phyloP scores from a whole-genome alignment of 1,140 invertebrate species.

The Eupeodes corollae region DNA sequence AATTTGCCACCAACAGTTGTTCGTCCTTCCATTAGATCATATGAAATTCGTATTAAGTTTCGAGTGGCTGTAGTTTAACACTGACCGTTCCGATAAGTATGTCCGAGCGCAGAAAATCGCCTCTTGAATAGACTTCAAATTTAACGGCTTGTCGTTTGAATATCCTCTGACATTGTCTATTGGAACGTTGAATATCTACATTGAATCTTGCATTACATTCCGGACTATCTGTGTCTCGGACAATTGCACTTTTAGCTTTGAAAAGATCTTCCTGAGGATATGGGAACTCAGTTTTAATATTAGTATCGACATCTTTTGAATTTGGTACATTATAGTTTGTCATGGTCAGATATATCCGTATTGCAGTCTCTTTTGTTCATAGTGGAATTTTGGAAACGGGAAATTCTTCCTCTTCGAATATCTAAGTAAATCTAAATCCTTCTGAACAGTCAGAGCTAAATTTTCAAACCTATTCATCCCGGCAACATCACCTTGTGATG shows the following conservation, averaged over 20 bases:
- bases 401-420: conserved; percentile 51
- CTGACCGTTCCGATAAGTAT: conserved; percentile 70
- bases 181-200: conserved; percentile 67
- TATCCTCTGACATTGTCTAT: conserved; percentile 65
- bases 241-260: conserved; percentile 59
- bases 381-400: conserved; percentile 78
- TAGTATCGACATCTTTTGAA: conserved; percentile 85
- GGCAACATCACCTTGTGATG: conserved; percentile 83
- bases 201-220: conserved; percentile 71
- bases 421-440: conserved; percentile 79
- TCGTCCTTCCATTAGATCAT: conserved; percentile 82
- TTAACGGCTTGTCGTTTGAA: conserved; percentile 84
- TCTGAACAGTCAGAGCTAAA: conserved; percentile 67
- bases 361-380: conserved; percentile 85
- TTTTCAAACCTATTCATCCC: conserved; percentile 84
- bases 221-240: conserved; percentile 81
- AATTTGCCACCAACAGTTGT: conserved; percentile 79
- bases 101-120: conserved; percentile 81
- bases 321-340: conserved; percentile 80
- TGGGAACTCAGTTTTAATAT: conserved; percentile 88
- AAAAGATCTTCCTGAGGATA: conserved; percentile 75
- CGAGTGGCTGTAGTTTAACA: conserved; percentile 74
- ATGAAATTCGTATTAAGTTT: conserved; percentile 71
- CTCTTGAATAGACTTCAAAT: conserved; percentile 83
- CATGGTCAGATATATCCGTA: conserved; percentile 83